Base-by-base conservation (phyloP, 2,113 vertebrate species). In the Grammomys surdaster region DNA sequence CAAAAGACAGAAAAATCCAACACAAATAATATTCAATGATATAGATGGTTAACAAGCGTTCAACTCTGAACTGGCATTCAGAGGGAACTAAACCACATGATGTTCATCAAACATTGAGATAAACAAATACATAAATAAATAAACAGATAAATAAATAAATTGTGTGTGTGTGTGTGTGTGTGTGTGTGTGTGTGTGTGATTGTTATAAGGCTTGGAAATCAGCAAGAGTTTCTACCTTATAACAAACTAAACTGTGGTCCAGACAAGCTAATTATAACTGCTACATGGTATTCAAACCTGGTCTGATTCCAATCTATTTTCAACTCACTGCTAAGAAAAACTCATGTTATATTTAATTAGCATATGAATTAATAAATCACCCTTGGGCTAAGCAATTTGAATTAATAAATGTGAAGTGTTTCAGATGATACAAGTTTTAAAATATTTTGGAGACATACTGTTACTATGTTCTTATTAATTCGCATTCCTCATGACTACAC, bases 391-490 rank as follows among this genome's bases (percentile, higher is more conserved):
- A 24, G 43, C 31, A 90, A 31, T 95, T 93, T 58, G 3, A 75
- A 88, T 97, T 86, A 94, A 97, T 90, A 93, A 93, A 90, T 78
- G 91, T 70, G 43, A 84, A 88, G 63, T 72, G 1, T 73, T 95
- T 84, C 51, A 80, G 90, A 70, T 92, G 87, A 69, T 11, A 89
- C 0, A 46, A 76, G 22, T 82, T 58, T 86, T 36, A 54, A 94
- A 97, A 60, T 88, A 17, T 89, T 92, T 63, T 13, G 46, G 5
- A 63, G 14, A 88, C 56, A 84, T 5, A 63, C 24, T 88, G 22
- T 51, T 94, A 78, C 65, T 43, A 10, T 95, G n/a, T n/a, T 16
- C 6, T 58, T 96, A 90, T 82, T 81, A 89, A 94, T 82, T 72
- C 54, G 43, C 58, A 69, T 91, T 63, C 11, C 84, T 92, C n/a